A percentile compares a stretch with the other conserved stretches of the same genome.
phyloP scores from a whole-genome alignment of 2,113 vertebrate genomes.

The Neoarius graeffei region DNA sequence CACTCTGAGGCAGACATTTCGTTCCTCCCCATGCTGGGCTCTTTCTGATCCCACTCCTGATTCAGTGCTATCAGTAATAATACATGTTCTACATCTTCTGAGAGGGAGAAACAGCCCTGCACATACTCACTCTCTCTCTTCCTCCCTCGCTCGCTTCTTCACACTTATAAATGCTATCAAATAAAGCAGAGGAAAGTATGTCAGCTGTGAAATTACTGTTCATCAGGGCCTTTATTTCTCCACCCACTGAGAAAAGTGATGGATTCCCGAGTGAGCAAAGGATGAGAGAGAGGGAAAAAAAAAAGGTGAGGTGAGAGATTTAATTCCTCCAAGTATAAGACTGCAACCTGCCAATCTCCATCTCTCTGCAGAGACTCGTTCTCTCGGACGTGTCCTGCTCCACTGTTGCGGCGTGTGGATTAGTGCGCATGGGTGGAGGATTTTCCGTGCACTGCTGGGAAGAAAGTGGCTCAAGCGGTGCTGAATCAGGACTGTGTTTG shows the following conservation, averaged over 20 bases:
- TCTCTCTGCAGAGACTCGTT: slow-evolving; percentile 50
- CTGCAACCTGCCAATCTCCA: slow-evolving; percentile 52
- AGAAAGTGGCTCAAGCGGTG: slow-evolving; percentile 26
- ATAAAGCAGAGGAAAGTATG: slow-evolving; percentile 69
- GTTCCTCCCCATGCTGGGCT: background rate
- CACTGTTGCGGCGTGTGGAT: slow-evolving; percentile 4
- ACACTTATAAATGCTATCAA: slow-evolving; percentile 72
- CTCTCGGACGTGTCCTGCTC: slow-evolving; percentile 1
- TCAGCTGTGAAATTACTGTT: slow-evolving; percentile 82
- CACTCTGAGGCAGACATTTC: background rate
- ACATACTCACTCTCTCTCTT: slow-evolving; percentile 38
- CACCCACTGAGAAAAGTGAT: slow-evolving; percentile 61
- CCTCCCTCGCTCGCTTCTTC: slow-evolving; percentile 1
- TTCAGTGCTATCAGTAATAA: slow-evolving; percentile 5
- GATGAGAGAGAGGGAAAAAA: slow-evolving; percentile 12
- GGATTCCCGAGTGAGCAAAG: slow-evolving; percentile 42
- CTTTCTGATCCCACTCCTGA: background rate
- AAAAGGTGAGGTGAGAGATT: slow-evolving; percentile 21
- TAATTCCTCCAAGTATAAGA: slow-evolving; percentile 64
- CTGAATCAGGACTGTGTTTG: slow-evolving; percentile 33
- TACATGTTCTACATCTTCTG: slow-evolving; percentile 11
- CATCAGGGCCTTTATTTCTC: slow-evolving; percentile 71
- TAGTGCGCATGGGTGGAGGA: slow-evolving; percentile 40
- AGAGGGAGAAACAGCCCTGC: slow-evolving; percentile 51
- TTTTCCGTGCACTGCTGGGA: slow-evolving; percentile 48